Base-by-base conservation (phyloP, 2,888 invertebrate genomes). In the Tachina fera region DNA sequence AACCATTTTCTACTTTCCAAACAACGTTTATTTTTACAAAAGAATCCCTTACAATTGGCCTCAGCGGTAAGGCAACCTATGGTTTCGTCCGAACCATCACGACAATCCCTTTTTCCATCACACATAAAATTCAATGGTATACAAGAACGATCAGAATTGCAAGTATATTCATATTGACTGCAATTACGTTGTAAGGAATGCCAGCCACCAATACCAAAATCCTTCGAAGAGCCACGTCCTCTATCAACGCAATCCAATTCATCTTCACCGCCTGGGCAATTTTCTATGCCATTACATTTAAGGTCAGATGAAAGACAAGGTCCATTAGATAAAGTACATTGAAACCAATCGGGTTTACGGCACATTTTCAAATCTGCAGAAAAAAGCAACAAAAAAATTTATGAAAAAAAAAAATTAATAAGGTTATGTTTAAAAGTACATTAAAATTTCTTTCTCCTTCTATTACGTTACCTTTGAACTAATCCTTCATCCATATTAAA, bases 71-170 rank as follows among this genome's bases (percentile, higher is more conserved):
- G 90, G 87, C 94, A 94, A 1, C 92, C 93, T 11, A 85, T 88
- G 0, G 82, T 58, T 91, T 97, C 97, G 89, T 97, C 97, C 0
- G 96, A 95, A 60, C 92, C 93, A 91, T 98, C 97, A 0, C 90
- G 87, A 89, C 98, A 98, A 91, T 98, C 97, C 8, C 92, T 91
- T 10, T 94, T 93, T 0, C 94, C 94, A 90, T 98, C 96, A 90
- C 97, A 97, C 75, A 95, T 94, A 91, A 94, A 94, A 78, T 92
- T 93, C 63, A 94, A 90, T 1, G 95, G 94, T 77, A 98, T 94
- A 89, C 98, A 98, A 56, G 94, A 88, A 8, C 88, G 89, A 84
- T 93, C 92, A 60, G 80, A 77, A 31, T 89, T 79, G 71, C 93
- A 93, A 47, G 87, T 92, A 76, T 89, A 93, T 86, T 93, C 92